Evolutionary conservation across 2,888 invertebrate species (phyloP).

Genomic region (Cylindroiulus punctatus): DNA sequence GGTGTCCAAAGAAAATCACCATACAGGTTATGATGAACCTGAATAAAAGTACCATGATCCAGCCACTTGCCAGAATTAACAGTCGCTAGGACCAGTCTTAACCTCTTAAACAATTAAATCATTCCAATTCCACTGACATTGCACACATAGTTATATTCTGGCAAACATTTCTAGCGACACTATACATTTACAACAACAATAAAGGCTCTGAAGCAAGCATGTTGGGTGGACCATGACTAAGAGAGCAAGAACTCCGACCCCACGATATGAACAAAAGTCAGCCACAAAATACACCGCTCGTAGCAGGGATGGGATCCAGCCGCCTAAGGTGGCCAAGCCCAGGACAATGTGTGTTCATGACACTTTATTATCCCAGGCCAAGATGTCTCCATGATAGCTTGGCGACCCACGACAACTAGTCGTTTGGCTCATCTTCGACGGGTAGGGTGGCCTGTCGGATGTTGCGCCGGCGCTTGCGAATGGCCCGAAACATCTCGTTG

Average conservation of each 20-base stretch:
- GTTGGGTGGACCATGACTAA: not conserved
- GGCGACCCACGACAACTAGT: not conserved
- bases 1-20: too few relatives aligned
- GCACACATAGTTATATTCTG: conserved; percentile 28
- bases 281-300: not conserved
- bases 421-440: not conserved
- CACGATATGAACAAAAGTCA: conserved; percentile 30
- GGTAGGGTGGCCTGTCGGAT: not conserved
- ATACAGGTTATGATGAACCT: too few relatives aligned
- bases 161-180: not conserved
- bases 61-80: too few relatives aligned
- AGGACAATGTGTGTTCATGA: not conserved
- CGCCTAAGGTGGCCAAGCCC: not conserved
- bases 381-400: not conserved
- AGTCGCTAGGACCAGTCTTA: too few relatives aligned
- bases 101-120: not conserved
- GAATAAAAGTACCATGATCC: too few relatives aligned
- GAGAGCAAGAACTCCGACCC: not conserved
- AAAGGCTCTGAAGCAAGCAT: not conserved
- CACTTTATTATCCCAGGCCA: too few relatives aligned
- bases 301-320: not conserved
- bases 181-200: conserved; percentile 1
- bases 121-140: not conserved
- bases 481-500: conserved; percentile 28
- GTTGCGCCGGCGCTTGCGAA: conserved; percentile 44